Evolutionary conservation across 2,113 vertebrate genomes (phyloP), one percentile per base, ranked within the genome.

Genomic region (Corythoichthys haematopterus): DNA sequence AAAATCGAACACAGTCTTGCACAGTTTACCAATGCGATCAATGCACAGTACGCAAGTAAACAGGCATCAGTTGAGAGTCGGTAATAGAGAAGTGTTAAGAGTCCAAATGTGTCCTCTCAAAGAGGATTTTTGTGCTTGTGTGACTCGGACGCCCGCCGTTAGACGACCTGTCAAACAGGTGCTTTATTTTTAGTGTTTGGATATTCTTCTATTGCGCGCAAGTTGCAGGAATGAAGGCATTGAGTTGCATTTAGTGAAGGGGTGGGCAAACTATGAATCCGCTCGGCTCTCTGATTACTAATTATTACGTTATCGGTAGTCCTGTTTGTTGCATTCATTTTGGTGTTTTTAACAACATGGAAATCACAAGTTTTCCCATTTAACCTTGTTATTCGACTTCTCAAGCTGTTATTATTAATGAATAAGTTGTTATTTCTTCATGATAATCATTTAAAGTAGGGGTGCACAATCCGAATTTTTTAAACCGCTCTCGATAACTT

Each of bases 1-100:
- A 75, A 80, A 68, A 77, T 79, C 66, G 2, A 50, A 66, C 28
- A 50, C 69, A 74, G 66, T 77, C 68, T 48, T 76, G 77, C 84
- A 85, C 87, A 80, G 84, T 76, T 77, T 83, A 80, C 77, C 83
- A 80, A 84, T 88, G 87, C 87, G 87, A 81, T 75, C 88, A 90
- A 79, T 75, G 75, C 43, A 69, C 73, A 68, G 78, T 48, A 65
- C 51, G 28, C 63, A 52, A 51, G 35, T 11, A 20, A 3, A 8
- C 7, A 8, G n/a, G 16, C 51, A 3, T 6, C 52, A 10, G 4
- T 10, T 4, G 52, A 9, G 20, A 55, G 3, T 28, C 10, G 20
- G 65, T 46, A 37, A 13, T 20, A 16, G 15, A 33, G 10, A 9
- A 13, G 15, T 62, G 7, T 61, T 69, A 50, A 61, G 35, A 70